Percentiles rank a stretch among this genome's conserved stretches.
Evolutionary conservation across 2,113 vertebrate genomes (phyloP).

Genomic region (Gyps fulvus): DNA sequence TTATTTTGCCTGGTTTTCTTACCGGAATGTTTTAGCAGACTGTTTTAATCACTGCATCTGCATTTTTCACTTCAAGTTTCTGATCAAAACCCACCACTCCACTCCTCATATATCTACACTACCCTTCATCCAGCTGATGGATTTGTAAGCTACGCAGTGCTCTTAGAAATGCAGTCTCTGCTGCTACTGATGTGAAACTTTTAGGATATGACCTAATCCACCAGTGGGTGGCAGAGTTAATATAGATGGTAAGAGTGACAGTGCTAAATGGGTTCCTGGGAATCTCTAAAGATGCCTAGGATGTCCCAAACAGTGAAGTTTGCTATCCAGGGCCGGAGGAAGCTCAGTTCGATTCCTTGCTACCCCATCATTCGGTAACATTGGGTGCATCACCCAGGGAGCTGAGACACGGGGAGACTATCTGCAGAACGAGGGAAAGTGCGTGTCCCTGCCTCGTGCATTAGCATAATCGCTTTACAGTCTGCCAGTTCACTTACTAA

Average conservation of each 20-base stretch:
- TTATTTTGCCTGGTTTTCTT: neutral
- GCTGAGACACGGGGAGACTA: neutral
- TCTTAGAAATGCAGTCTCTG: neutral
- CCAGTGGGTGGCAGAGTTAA: neutral
- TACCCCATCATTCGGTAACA: accelerated
- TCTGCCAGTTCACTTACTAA: neutral
- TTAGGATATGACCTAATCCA: neutral
- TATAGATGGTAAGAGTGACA: neutral
- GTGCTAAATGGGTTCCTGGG: neutral
- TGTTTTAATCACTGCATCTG: neutral
- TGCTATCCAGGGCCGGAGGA: accelerated
- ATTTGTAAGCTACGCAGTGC: neutral
- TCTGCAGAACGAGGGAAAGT: accelerated
- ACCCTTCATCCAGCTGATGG: neutral
- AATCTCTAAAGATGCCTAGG: too few relatives aligned
- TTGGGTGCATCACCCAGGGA: neutral
- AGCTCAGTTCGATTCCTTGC: neutral
- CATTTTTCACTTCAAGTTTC: neutral
- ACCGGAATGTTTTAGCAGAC: neutral
- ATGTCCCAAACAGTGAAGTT: neutral
- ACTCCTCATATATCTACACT: neutral
- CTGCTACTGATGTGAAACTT: neutral
- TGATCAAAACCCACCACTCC: neutral
- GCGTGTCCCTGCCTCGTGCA: neutral
- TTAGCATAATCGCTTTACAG: neutral